Evolutionary conservation across 2,797 vertebrate species (phyloP).

Genomic region (Hippocampus kuda): DNA sequence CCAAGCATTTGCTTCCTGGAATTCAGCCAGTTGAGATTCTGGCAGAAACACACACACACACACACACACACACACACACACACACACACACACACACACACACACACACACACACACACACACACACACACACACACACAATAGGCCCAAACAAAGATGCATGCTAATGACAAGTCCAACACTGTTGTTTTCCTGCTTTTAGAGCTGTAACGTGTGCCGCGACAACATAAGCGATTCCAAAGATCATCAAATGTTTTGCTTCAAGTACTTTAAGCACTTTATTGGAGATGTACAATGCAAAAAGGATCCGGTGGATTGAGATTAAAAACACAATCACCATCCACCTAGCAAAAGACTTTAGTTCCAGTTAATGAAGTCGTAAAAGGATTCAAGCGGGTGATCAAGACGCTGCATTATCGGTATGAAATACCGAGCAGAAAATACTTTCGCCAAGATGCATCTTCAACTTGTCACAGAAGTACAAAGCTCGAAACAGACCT

Average conservation of each 20-base stretch:
- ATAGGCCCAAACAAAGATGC: constrained; percentile 23
- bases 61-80: constrained; percentile 10
- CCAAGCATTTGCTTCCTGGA: constrained; percentile 18
- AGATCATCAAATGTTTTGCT: background rate
- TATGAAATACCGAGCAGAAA: too few species aligned
- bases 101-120: constrained; percentile 1
- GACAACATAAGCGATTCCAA: background rate
- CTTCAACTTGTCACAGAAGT: too few species aligned
- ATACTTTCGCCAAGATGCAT: too few species aligned
- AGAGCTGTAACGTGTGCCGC: constrained; percentile 4
- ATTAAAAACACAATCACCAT: too few species aligned
- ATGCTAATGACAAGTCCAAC: constrained; percentile 15
- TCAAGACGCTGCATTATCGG: too few species aligned
- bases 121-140: constrained; percentile 20
- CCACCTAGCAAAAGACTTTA: too few species aligned
- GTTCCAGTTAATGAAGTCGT: too few species aligned
- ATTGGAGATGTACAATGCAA: too few species aligned
- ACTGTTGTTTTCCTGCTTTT: constrained; percentile 6
- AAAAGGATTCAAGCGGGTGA: too few species aligned
- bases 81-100: constrained; percentile 20
- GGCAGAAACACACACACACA: background rate
- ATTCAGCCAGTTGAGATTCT: constrained; percentile 20
- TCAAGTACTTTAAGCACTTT: background rate
- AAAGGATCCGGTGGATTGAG: too few species aligned
- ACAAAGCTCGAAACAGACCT: too few species aligned